phyloP scores from a whole-genome alignment of 2,113 vertebrate genomes.

The Pterophyllum scalare region DNA sequence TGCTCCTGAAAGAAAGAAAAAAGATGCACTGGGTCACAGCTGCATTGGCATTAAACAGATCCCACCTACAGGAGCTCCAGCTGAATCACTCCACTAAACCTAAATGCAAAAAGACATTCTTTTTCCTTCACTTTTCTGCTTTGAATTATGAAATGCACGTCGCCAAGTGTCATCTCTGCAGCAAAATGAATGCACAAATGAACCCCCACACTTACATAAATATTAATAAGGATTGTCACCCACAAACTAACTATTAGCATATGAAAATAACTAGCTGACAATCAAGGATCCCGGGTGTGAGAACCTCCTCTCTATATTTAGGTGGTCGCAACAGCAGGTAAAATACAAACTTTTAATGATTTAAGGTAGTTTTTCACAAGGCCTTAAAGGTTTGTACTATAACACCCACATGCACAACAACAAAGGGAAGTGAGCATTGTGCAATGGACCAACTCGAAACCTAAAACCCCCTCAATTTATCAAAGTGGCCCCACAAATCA shows the following conservation, averaged over 20 bases:
- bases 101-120: slow-evolving; percentile 4
- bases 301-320: slow-evolving; percentile 1
- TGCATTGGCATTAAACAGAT: slow-evolving; percentile 6
- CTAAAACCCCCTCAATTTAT: slow-evolving; percentile 79
- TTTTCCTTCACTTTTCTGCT: slow-evolving; percentile 7
- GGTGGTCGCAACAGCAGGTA: not conserved
- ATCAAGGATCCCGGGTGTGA: not conserved
- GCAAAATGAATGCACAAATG: slow-evolving; percentile 32
- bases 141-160: slow-evolving; percentile 34
- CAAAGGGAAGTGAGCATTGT: slow-evolving; percentile 18
- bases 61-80: slow-evolving; percentile 19
- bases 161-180: slow-evolving; percentile 12
- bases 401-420: slow-evolving; percentile 21
- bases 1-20: slow-evolving; percentile 7
- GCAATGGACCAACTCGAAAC: slow-evolving; percentile 49
- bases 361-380: not conserved
- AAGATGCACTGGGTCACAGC: slow-evolving; percentile 1
- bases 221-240: slow-evolving; percentile 50
- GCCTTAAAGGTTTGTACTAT: not conserved
- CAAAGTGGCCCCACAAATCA: slow-evolving; percentile 81
- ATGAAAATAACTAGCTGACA: slow-evolving; percentile 17
- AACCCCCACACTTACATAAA: slow-evolving; percentile 40
- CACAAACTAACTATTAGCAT: slow-evolving; percentile 43
- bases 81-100: not conserved
- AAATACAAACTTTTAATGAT: not conserved